Conservation (phyloP, 2,797 vertebrate species). For the Catharus ustulatus region DNA sequence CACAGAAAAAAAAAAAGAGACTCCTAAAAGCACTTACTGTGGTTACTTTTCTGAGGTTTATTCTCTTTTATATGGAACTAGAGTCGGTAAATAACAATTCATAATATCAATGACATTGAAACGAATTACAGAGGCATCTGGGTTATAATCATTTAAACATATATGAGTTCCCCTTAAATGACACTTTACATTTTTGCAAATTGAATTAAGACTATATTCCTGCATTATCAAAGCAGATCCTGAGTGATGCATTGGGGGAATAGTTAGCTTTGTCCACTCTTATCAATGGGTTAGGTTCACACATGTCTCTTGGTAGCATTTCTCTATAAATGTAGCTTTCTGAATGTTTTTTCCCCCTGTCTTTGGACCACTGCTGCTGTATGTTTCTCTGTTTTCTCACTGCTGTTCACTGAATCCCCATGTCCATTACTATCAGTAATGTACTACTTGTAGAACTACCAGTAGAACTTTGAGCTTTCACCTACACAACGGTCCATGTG, state of each 20-base stretch:
- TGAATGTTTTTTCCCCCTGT: fast-evolving
- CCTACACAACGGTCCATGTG: neutral
- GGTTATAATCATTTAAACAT: conserved; percentile 6
- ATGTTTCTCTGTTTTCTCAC: neutral
- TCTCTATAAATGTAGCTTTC: neutral
- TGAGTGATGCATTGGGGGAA: neutral
- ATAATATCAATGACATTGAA: conserved; percentile 20
- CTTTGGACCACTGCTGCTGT: neutral
- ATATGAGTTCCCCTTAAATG: conserved; percentile 6
- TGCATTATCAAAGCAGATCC: neutral
- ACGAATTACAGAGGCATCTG: conserved; percentile 33
- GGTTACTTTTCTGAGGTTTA: neutral
- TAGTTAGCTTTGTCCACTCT: neutral
- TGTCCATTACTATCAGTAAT: neutral
- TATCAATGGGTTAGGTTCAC: neutral
- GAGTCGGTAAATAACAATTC: conserved; percentile 24
- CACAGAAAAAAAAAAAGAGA: neutral
- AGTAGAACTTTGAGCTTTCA: neutral
- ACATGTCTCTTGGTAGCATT: neutral
- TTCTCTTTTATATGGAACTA: neutral
- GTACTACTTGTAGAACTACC: neutral
- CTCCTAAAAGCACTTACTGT: conserved; percentile 17
- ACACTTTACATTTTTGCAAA: conserved; percentile 44
- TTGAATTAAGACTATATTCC: conserved; percentile 33
- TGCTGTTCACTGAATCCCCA: neutral